Evolutionary conservation across 2,888 invertebrate species (phyloP), one percentile per base, ranked within the genome.

Genomic region (Volucella zonaria): DNA sequence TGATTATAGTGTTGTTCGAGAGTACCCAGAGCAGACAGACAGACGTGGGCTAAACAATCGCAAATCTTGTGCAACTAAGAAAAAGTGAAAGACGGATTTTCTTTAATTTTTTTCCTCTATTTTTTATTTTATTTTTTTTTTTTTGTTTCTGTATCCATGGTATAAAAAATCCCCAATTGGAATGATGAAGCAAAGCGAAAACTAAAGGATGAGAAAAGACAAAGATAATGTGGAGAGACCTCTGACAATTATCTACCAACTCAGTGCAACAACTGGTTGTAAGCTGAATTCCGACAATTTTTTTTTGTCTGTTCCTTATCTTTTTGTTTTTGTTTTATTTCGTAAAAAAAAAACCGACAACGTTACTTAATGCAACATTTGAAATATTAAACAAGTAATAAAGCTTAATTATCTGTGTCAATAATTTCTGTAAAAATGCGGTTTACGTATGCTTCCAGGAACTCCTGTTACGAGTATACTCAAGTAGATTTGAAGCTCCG

Each of bases 1-100:
- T 61, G 45, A 4, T 31, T 49, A 31, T 31, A 31, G 31, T 31
- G 31, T 31, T 31, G 31, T 31, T 31, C 31, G 6, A 31, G 31
- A 31, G 38, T 47, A 45, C 3, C 47, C 12, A 18, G 12, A 45
- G 54, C 64, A 49, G 62, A 75, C 47, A 31, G 6, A 31, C 31
- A 31, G 31, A 6, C 31, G 6, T 40, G 47, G 12, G 52, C 18
- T 12, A 76, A 82, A 76, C 81, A 77, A 82, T 82, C 76, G 82
- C 67, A 67, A 82, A 67, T 71, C 77, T 82, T 82, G 82, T 77
- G 82, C 76, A 82, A 82, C 77, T 77, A 42, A 67, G 66, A 71
- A 82, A 82, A 82, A 82, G 82, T 82, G 82, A 82, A 82, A 82
- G 82, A 82, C 47, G 49, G n/a, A 45, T 52, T 73, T 79, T 80